Evolutionary conservation across 2,113 vertebrate species (phyloP).

Genomic region (Coryphaenoides rupestris): DNA sequence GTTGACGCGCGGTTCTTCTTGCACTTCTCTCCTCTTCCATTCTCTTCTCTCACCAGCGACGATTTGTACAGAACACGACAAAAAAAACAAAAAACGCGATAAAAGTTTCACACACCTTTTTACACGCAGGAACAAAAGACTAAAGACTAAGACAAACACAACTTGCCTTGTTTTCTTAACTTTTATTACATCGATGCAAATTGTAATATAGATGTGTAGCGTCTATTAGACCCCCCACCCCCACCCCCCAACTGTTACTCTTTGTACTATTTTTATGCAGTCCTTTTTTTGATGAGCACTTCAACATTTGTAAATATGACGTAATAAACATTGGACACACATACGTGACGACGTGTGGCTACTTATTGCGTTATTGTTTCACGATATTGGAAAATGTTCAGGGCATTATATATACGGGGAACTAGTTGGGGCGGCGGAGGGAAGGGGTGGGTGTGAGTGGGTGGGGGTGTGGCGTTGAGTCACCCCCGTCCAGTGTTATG

Average conservation of each 20-base stretch:
- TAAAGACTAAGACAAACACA: constrained; percentile 58
- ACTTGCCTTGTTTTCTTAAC: constrained; percentile 66
- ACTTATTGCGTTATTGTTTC: not conserved
- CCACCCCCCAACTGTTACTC: constrained; percentile 61
- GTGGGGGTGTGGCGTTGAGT: not conserved
- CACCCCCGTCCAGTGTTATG: constrained; percentile 21
- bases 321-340: constrained; percentile 56
- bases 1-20: constrained; percentile 12
- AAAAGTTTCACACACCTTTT: constrained; percentile 44
- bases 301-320: constrained; percentile 59
- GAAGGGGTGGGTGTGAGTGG: too few relatives aligned
- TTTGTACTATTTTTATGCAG: constrained; percentile 69
- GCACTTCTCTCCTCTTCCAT: too few relatives aligned
- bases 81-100: too few relatives aligned
- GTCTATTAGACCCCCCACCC: constrained; percentile 52
- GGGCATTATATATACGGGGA: not conserved
- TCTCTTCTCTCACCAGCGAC: constrained; percentile 53
- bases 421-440: not conserved
- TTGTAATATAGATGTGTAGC: constrained; percentile 55
- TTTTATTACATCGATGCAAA: constrained; percentile 48
- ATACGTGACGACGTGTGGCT: constrained; percentile 10
- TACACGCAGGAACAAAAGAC: constrained; percentile 28
- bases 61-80: constrained; percentile 56
- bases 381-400: not conserved
- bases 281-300: constrained; percentile 71